These are phyloP conservation scores for Phrynocephalus vlangalii DNA, from an alignment of 2,797 vertebrate genomes.

Conservation along the genomic window DNA sequence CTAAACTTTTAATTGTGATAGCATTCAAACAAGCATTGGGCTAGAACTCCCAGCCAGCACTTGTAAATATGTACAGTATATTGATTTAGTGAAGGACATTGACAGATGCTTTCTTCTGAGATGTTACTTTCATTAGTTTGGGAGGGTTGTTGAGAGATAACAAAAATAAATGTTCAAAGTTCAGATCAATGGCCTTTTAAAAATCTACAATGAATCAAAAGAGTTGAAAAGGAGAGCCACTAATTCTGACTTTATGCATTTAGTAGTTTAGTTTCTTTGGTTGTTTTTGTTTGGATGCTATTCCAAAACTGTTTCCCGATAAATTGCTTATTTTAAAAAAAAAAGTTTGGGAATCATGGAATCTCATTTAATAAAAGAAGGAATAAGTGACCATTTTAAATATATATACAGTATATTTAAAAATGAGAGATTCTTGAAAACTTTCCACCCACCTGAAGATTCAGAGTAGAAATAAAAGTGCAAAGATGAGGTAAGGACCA, in stretches of 20 bases:
- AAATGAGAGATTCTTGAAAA: slow-evolving; percentile 13
- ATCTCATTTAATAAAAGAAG: slow-evolving; percentile 1
- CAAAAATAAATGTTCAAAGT: slow-evolving; percentile 19
- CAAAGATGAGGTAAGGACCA: not conserved
- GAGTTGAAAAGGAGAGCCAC: not conserved
- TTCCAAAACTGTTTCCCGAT: not conserved
- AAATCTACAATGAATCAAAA: slow-evolving; percentile 18
- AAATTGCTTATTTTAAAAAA: not conserved
- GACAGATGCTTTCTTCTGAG: slow-evolving; percentile 27
- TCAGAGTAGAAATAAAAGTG: slow-evolving; percentile 10
- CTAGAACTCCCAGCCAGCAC: not conserved
- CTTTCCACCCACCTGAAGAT: slow-evolving; percentile 27
- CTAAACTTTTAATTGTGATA: not conserved
- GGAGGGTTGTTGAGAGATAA: slow-evolving; percentile 18
- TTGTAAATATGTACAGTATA: slow-evolving; percentile 31
- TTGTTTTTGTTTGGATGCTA: not conserved
- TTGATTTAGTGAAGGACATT: slow-evolving; percentile 28
- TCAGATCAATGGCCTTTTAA: slow-evolving; percentile 22
- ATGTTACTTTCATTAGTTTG: slow-evolving; percentile 41
- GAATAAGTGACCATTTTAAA: not conserved
- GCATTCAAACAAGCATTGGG: not conserved
- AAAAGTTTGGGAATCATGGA: not conserved
- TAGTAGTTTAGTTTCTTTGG: slow-evolving; percentile 12
- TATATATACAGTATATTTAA: not conserved
- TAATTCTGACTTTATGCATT: not conserved